Evolutionary conservation across 2,888 invertebrate genomes (phyloP).

Genomic region (Caenorhabditis plicata): DNA sequence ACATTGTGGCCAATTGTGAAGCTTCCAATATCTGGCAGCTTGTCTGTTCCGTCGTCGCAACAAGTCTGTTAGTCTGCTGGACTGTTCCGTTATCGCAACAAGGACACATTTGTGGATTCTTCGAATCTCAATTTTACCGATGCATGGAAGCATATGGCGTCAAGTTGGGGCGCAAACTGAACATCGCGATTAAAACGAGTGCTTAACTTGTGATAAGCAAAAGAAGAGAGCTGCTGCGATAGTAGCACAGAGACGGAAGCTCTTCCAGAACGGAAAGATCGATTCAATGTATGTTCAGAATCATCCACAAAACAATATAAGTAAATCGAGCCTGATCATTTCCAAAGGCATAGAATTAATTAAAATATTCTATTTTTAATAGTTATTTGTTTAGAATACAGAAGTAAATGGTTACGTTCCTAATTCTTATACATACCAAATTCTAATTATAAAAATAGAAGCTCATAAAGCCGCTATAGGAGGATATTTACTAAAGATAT

Average conservation of each 20-base stretch:
- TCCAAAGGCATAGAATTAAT: slow-evolving; percentile 50
- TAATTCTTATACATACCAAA: no score
- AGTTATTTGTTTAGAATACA: no score
- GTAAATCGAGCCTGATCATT: slow-evolving; percentile 58
- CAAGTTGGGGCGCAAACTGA: slow-evolving; percentile 60
- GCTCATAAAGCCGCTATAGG: no score
- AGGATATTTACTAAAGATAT: no score
- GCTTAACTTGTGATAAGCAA: slow-evolving; percentile 57
- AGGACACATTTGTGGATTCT: slow-evolving; percentile 55
- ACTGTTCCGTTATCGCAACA: no score
- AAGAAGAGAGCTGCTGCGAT: slow-evolving; percentile 55
- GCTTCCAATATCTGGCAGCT: slow-evolving; percentile 48
- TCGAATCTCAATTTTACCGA: slow-evolving; percentile 60
- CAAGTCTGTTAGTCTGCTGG: no score
- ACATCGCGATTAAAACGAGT: slow-evolving; percentile 62
- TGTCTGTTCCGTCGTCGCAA: slow-evolving; percentile 51
- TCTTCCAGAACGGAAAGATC: slow-evolving; percentile 57
- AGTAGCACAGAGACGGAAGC: slow-evolving; percentile 51
- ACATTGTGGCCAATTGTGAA: slow-evolving; percentile 49
- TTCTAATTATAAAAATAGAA: no score
- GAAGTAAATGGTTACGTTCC: no score
- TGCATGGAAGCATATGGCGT: slow-evolving; percentile 65
- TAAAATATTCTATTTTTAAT: no score
- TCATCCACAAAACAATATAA: slow-evolving; percentile 53
- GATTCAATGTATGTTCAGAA: slow-evolving; percentile 46